Evolutionary conservation across 2,797 vertebrate genomes (phyloP), one percentile per base, ranked within the genome.

Genomic region (Kryptopterus vitreolus): DNA sequence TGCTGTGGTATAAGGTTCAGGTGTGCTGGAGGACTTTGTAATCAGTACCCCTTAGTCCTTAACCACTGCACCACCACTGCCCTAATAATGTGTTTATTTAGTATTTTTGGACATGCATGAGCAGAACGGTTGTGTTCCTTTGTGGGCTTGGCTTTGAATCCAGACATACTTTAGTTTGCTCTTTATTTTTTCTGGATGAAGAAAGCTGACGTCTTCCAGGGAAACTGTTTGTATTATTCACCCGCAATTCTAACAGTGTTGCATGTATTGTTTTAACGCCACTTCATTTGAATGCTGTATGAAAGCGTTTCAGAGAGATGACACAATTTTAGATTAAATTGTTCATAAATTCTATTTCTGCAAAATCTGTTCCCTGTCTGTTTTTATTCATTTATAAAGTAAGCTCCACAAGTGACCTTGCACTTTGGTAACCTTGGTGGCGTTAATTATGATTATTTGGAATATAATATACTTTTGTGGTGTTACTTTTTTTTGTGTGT

Each of bases 381-480:
- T 43, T 10, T 43, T 43, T 43, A 43, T 43, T 10, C 38, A 7
- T 43, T 43, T 7, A 43, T 43, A 43, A 43, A 43, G 6, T 43
- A 7, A 10, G 38, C 6, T 43, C 38, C 38, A 43, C 10, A 43
- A 10, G 38, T 43, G 38, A 43, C 38, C 10, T n/a, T n/a, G n/a
- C n/a, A n/a, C n/a, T n/a, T n/a, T n/a, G n/a, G n/a, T n/a, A n/a
- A 43, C 7, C 38, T 43, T 6, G 38, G 3, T 69, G 66, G 29
- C 3, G 43, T 26, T 69, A 29, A 15, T n/a, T 20, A 71, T 33
- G 29, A 52, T 2, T 10, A n/a, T 43, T 6, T 43, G 7, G 48
- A 71, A 15, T 43, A 33, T 50, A 38, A 74, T 43, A 35, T 29
- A 15, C 24, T 62, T 13, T 50, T 76, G 52, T 31, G 85, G 63